Evolutionary conservation across 2,888 invertebrate species (phyloP), one percentile per base, ranked within the genome.

Genomic region (Drosophila tripunctata): DNA sequence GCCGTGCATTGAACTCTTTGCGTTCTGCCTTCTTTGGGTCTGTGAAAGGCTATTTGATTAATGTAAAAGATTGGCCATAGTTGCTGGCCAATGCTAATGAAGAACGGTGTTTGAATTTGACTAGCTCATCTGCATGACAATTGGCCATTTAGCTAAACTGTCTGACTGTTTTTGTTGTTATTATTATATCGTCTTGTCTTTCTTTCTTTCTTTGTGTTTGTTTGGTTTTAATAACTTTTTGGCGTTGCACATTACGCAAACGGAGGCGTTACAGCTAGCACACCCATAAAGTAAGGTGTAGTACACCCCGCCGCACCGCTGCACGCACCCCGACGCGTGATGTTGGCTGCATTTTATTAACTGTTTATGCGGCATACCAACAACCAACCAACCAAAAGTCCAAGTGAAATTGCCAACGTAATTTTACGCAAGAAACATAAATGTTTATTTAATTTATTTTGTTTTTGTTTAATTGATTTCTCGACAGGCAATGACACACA

Each of bases 401-500:
- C 51, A 55, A 80, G 88, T 83, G 88, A 81, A 81, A 81, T 81
- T 83, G 81, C 80, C 73, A 81, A 87, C 88, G 83, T 83, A 83
- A 87, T 75, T 83, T 83, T 85, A 67, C 83, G 88, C 82, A 83
- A 83, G 76, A 54, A 51, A 45, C 62, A 27, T 27, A 21, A 27
- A 27, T 10, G 41, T 36, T 22, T 38, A 30, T 30, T 62, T 50
- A 73, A 51, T 41, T 44, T 69, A 54, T 71, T 57, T 54, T 52
- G 47, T 61, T 65, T 52, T 56, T 55, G 65, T 69, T 75, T 87
- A 86, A 83, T 88, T 83, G 83, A 88, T 88, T 87, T 85, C 83
- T 81, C 86, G 70, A 67, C 78, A 82, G 87, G 88, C 84, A 84
- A 88, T 84, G 84, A 84, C 84, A 84, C 67, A 84, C 88, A 87